Percentiles rank a stretch among this genome's conserved stretches.
These are phyloP conservation scores for Echinometra lucunter DNA, from an alignment of 53 echinoderm and acorn worm genomes.

Conservation along the genomic window DNA sequence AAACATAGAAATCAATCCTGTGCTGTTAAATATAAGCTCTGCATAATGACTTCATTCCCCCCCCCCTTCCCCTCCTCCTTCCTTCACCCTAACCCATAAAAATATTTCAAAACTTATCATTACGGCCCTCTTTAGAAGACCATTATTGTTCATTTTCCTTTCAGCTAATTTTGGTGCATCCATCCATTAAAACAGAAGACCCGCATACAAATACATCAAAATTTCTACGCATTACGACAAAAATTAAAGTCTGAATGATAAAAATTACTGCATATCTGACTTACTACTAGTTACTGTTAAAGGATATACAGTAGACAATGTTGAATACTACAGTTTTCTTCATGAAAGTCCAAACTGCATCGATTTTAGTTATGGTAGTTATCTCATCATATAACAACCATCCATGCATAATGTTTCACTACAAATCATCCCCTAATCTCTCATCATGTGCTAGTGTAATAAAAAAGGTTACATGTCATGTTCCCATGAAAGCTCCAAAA, in stretches of 20 bases:
- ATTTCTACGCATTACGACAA: not conserved
- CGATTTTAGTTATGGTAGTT: not conserved
- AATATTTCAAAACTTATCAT: not conserved
- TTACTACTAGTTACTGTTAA: slow-evolving; percentile 35
- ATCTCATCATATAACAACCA: no score
- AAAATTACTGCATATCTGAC: not conserved
- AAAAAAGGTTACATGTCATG: no score
- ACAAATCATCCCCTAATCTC: no score
- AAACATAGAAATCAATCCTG: not conserved
- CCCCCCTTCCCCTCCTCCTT: not conserved
- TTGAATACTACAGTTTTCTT: not conserved
- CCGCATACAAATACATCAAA: not conserved
- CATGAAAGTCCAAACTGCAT: not conserved
- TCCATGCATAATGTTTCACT: no score
- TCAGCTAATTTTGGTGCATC: not conserved
- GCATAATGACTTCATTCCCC: not conserved
- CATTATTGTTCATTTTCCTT: not conserved
- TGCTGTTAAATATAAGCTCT: not conserved
- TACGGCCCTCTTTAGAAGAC: not conserved
- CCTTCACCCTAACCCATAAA: not conserved
- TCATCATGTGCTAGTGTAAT: no score
- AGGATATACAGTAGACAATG: not conserved
- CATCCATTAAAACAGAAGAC: not conserved
- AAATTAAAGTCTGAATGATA: not conserved
- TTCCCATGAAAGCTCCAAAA: no score